Evolutionary conservation across 1,140 invertebrate genomes (phyloP).

Genomic region (Thalassaphorura encarpata): DNA sequence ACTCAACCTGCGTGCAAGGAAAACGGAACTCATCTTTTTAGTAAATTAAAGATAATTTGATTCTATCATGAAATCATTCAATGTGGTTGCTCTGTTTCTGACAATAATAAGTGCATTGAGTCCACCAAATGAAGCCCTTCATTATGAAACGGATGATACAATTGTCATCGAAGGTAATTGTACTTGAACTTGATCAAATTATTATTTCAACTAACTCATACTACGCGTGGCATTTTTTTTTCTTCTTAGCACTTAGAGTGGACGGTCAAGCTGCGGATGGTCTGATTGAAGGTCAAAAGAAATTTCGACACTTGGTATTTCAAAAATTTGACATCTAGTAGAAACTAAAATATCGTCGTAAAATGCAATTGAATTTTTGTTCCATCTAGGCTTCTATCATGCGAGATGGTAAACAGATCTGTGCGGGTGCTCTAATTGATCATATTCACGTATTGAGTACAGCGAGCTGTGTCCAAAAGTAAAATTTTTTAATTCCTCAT

Average conservation of each 20-base stretch:
- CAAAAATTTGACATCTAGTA: too few relatives aligned
- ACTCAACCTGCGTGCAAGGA: too few relatives aligned
- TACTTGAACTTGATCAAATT: too few relatives aligned
- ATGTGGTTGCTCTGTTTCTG: too few relatives aligned
- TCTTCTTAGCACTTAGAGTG: neutral
- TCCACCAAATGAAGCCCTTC: too few relatives aligned
- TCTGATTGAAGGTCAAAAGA: neutral
- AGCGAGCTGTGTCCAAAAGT: conserved; percentile 15
- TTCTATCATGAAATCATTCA: too few relatives aligned
- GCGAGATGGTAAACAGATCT: conserved; percentile 17
- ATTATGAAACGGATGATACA: conserved; percentile 12
- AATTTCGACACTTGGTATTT: neutral
- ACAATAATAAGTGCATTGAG: too few relatives aligned
- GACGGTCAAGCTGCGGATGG: neutral
- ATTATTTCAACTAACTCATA: too few relatives aligned
- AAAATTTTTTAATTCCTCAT: neutral
- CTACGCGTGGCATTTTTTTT: too few relatives aligned
- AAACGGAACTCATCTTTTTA: too few relatives aligned
- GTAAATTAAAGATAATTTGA: too few relatives aligned
- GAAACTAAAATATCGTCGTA: too few relatives aligned
- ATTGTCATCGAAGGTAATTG: conserved; percentile 15
- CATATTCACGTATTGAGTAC: conserved; percentile 15
- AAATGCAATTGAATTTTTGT: neutral
- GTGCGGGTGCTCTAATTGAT: conserved; percentile 14
- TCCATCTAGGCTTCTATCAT: conserved; percentile 14